phyloP scores from a whole-genome alignment of 2,888 invertebrate genomes.

The Schizaphis graminum region DNA sequence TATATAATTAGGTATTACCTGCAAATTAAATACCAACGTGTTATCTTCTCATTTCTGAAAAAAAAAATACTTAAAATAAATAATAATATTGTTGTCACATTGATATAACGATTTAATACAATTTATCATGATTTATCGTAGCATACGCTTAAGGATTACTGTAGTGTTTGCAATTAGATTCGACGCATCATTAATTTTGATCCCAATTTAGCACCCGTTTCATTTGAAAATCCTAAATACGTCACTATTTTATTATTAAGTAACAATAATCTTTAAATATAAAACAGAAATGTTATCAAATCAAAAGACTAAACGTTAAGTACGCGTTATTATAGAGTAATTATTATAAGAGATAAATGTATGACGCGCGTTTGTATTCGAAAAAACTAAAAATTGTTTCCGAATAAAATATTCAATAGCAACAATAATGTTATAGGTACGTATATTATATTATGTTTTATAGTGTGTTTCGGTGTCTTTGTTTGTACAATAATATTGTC shows the following conservation, averaged over 20 bases:
- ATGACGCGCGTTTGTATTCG: neutral
- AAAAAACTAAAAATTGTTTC: neutral
- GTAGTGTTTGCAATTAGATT: neutral
- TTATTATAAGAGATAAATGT: neutral
- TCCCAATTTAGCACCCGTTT: neutral
- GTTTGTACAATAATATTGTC: too few relatives aligned
- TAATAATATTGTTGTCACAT: neutral
- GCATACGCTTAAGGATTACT: neutral
- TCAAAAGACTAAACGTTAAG: neutral
- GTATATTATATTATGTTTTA: too few relatives aligned
- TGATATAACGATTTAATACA: neutral
- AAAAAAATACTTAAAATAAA: neutral
- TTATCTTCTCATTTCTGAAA: neutral
- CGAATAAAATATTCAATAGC: neutral
- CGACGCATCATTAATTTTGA: neutral
- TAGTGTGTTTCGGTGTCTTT: too few relatives aligned
- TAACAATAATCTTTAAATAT: neutral
- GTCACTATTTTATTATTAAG: neutral
- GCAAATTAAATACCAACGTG: neutral
- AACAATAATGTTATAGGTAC: neutral
- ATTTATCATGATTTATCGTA: neutral
- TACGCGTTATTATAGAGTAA: neutral
- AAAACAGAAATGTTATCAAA: neutral
- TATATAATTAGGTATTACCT: neutral
- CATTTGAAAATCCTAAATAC: neutral